These are phyloP conservation scores for Stenchaetothrips biformis DNA, from an alignment of 2,888 invertebrate species.

Conservation along the genomic window DNA sequence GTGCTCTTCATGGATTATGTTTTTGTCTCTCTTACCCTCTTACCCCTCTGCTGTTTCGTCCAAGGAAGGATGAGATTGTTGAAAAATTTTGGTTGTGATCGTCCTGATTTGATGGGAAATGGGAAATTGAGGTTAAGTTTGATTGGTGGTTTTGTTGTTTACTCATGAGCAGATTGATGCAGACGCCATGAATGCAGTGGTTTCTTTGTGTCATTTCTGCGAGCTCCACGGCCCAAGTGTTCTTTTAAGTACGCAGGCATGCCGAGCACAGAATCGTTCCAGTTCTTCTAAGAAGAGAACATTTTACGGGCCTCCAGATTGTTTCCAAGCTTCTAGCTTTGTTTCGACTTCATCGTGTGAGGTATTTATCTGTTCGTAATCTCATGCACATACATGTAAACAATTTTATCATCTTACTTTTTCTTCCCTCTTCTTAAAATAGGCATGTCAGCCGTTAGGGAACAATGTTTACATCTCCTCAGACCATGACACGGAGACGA, in stretches of 20 bases:
- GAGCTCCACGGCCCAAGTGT: conserved; percentile 91
- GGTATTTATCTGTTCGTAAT: neutral
- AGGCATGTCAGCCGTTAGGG: neutral
- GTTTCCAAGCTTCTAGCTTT: neutral
- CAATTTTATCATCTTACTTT: neutral
- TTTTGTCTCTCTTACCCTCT: too few species aligned
- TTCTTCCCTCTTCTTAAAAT: neutral
- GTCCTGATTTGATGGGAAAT: too few species aligned
- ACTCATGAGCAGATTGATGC: neutral
- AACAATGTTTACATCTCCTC: neutral
- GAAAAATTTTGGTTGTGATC: too few species aligned
- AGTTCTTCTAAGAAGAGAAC: neutral
- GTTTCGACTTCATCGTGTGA: neutral
- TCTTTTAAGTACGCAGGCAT: conserved; percentile 82
- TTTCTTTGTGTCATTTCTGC: conserved; percentile 90
- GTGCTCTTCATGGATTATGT: too few species aligned
- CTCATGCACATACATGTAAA: neutral
- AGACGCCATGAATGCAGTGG: conserved; percentile 71
- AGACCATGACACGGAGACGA: neutral
- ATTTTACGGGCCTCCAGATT: neutral
- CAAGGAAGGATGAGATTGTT: too few species aligned
- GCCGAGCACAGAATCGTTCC: conserved; percentile 41
- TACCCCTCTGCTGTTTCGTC: too few species aligned
- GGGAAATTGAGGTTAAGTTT: too few species aligned
- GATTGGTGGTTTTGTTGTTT: too few species aligned